These are phyloP conservation scores for Decapterus maruadsi DNA, from an alignment of 2,797 vertebrate genomes.

Conservation along the genomic window DNA sequence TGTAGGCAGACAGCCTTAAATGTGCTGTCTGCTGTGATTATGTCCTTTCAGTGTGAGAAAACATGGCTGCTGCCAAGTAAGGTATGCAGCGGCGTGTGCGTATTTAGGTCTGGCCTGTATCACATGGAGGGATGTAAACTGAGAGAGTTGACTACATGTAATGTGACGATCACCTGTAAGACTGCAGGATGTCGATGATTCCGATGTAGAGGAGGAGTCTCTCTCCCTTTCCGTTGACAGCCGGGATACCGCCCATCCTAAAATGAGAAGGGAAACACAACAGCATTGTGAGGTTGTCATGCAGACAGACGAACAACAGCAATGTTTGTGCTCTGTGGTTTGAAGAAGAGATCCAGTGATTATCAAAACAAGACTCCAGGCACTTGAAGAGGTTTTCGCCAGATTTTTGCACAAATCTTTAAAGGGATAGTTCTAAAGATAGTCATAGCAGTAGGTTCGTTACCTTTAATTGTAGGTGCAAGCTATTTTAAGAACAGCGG, in stretches of 20 bases:
- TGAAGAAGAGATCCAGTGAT: neutral
- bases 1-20: constrained; percentile 11
- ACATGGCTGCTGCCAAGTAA: neutral
- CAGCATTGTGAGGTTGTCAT: neutral
- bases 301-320: neutral
- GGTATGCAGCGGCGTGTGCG: neutral
- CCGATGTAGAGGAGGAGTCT: constrained; percentile 95
- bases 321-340: neutral
- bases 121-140: neutral
- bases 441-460: too few relatives aligned
- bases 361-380: neutral
- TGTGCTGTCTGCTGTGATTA: neutral
- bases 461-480: too few relatives aligned
- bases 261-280: constrained; percentile 11
- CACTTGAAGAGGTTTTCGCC: neutral
- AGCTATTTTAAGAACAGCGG: too few relatives aligned
- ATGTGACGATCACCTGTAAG: constrained; percentile 90
- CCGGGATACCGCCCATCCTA: constrained; percentile 98
- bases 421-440: too few relatives aligned
- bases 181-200: constrained; percentile 97
- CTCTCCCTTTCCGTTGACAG: constrained; percentile 94
- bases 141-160: neutral
- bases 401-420: neutral
- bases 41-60: neutral
- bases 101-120: constrained; percentile 6